Evolutionary conservation across 2,888 invertebrate species (phyloP).

Genomic region (Andricus quercusramuli): DNA sequence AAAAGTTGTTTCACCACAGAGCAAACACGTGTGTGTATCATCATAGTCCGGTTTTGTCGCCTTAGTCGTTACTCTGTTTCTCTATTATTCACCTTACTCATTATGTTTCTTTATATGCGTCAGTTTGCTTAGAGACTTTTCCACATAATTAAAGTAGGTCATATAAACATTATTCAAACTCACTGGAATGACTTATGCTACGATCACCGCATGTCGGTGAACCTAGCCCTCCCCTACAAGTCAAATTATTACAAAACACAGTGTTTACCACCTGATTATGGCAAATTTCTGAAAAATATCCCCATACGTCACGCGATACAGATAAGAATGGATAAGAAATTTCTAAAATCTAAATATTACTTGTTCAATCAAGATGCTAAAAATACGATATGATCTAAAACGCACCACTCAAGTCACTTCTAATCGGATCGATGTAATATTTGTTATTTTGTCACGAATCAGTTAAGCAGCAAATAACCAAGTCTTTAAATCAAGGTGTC

Average conservation of each 20-base stretch:
- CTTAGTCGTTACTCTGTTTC: conserved; percentile 7
- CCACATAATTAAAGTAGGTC: background rate
- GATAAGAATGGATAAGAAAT: background rate
- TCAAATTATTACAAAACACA: background rate
- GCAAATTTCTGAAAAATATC: background rate
- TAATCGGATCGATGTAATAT: background rate
- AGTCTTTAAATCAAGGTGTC: no score
- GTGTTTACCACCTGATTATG: background rate
- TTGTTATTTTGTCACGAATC: background rate
- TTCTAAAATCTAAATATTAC: background rate
- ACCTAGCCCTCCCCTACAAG: no score
- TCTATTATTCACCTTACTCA: conserved; percentile 2
- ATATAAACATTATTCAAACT: background rate
- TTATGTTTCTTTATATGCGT: background rate
- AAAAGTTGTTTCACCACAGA: conserved; percentile 1
- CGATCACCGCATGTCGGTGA: no score
- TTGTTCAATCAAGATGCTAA: background rate
- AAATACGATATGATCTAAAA: background rate
- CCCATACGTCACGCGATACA: background rate
- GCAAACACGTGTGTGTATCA: conserved; percentile 16
- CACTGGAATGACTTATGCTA: no score
- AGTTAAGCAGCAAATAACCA: background rate
- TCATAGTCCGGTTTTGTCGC: conserved; percentile 35
- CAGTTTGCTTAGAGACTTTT: background rate
- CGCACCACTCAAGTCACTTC: background rate